A percentile compares a stretch with the other conserved stretches of the same genome.
phyloP scores from a whole-genome alignment of 2,888 invertebrate genomes.

The Leptura quadrifasciata region DNA sequence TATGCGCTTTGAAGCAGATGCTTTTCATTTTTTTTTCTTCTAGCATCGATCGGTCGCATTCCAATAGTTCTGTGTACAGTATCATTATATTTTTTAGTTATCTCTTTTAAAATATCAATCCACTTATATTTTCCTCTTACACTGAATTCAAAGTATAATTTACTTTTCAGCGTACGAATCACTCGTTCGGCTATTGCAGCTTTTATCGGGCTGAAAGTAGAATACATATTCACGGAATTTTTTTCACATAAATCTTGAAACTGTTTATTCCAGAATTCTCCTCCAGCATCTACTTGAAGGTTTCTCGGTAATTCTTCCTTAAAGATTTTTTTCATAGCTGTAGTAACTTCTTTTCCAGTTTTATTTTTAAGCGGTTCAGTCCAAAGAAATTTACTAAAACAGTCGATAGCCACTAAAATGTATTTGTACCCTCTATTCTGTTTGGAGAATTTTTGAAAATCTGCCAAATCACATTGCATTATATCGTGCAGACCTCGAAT shows the following conservation, averaged over 20 bases:
- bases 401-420: slow-evolving; percentile 68
- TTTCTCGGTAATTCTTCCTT: background rate
- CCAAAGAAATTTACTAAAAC: slow-evolving; percentile 71
- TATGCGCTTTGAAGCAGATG: background rate
- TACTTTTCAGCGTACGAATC: background rate
- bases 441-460: slow-evolving; percentile 64
- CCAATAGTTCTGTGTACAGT: background rate
- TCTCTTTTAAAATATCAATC: background rate
- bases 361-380: slow-evolving; percentile 45
- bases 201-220: no score
- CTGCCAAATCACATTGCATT: slow-evolving; percentile 72
- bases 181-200: no score
- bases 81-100: background rate
- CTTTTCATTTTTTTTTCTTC: background rate
- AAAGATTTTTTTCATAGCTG: background rate
- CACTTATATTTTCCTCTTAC: background rate
- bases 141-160: background rate
- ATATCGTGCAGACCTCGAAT: slow-evolving; percentile 69
- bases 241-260: no score
- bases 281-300: background rate
- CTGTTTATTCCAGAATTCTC: slow-evolving; percentile 4
- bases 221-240: no score
- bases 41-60: background rate
- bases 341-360: slow-evolving; percentile 10
- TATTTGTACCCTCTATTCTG: slow-evolving; percentile 66